Percentiles rank a stretch among this genome's conserved stretches.
These are phyloP conservation scores for Zophobas morio DNA, from an alignment of 1,140 invertebrate genomes.

Conservation along the genomic window DNA sequence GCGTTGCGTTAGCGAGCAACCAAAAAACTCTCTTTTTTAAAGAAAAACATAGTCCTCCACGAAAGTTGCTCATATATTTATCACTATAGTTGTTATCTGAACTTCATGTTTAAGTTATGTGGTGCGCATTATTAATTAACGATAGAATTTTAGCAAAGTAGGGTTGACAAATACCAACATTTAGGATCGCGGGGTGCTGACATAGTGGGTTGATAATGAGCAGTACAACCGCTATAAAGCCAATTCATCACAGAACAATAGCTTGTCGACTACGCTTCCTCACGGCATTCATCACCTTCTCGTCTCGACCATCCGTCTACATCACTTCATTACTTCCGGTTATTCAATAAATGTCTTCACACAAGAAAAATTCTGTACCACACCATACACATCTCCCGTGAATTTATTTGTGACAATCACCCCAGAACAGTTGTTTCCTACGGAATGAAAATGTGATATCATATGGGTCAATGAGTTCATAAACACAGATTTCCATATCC, in stretches of 20 bases:
- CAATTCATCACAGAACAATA: constrained; percentile 49
- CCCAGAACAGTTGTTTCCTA: background rate
- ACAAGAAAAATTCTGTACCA: constrained; percentile 17
- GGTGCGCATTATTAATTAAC: background rate
- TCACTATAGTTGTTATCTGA: no score
- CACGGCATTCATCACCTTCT: constrained; percentile 34
- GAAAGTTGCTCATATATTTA: no score
- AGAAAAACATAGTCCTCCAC: no score
- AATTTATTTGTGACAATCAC: constrained; percentile 2
- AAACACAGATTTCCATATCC: constrained; percentile 1
- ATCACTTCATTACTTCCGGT: constrained; percentile 48
- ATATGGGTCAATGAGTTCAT: constrained; percentile 1
- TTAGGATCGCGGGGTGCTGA: constrained; percentile 32
- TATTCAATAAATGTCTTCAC: constrained; percentile 44
- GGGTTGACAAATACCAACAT: background rate
- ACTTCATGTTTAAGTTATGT: no score
- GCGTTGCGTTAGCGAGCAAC: background rate
- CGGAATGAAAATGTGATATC: background rate
- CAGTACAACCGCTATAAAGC: constrained; percentile 31
- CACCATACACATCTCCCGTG: constrained; percentile 15
- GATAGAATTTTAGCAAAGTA: background rate
- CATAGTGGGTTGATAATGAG: constrained; percentile 44
- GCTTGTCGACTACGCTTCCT: constrained; percentile 44
- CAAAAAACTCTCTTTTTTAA: no score
- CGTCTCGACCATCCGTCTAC: constrained; percentile 42